Conservation (phyloP, 2,113 vertebrate genomes). For the Elanoides forficatus region DNA sequence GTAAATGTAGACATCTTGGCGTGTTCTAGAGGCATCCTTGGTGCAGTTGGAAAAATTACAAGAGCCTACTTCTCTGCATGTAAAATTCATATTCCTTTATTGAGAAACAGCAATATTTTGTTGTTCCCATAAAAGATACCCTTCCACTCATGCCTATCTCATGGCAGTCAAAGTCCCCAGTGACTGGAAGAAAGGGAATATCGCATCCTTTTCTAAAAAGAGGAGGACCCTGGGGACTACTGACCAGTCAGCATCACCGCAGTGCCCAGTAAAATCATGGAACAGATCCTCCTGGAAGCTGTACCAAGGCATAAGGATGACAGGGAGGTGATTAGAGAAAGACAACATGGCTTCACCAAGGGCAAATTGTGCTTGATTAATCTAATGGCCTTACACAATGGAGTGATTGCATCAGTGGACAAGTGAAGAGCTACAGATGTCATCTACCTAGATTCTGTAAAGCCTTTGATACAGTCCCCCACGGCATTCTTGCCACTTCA, state of each 20-base stretch:
- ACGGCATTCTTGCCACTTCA: not conserved
- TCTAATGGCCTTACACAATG: not conserved
- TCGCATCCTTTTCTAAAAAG: fast-evolving
- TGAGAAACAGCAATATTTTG: not conserved
- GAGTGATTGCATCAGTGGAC: not conserved
- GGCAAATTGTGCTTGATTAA: not conserved
- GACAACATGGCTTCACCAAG: not conserved
- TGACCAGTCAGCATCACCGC: not conserved
- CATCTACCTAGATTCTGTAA: not conserved
- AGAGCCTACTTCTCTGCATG: fast-evolving
- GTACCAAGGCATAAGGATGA: not conserved
- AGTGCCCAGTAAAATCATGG: not conserved
- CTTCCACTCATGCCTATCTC: not conserved
- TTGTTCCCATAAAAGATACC: not conserved
- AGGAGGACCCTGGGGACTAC: not conserved
- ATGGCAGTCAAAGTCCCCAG: not conserved
- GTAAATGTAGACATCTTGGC: fast-evolving
- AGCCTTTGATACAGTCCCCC: not conserved
- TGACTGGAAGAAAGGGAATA: not conserved
- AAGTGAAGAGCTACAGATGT: not conserved
- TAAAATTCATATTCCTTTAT: not conserved
- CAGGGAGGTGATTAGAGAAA: not conserved
- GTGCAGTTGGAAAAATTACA: not conserved
- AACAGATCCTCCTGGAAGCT: not conserved
- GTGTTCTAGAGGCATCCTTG: not conserved